Evolutionary conservation across 2,888 invertebrate genomes (phyloP).

Genomic region (Troides oblongomaculatus): DNA sequence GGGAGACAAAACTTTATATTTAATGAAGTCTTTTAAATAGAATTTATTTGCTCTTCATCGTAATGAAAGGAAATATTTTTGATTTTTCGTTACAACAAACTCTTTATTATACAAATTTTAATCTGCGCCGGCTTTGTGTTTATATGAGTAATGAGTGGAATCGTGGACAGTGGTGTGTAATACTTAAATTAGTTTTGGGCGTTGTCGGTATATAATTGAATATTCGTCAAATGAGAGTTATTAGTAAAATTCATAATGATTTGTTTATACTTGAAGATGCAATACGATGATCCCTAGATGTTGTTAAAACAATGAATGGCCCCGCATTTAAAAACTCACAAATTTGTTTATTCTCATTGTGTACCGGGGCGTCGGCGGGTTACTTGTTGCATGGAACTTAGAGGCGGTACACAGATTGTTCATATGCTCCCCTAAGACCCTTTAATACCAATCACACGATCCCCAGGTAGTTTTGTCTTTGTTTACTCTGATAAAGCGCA

Average conservation of each 20-base stretch:
- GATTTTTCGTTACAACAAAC: too few species aligned
- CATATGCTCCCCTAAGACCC: conserved; percentile 6
- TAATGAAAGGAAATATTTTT: too few species aligned
- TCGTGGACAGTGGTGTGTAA: background rate
- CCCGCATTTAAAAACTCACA: background rate
- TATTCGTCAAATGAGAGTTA: background rate
- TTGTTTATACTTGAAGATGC: background rate
- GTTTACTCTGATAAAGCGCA: conserved; percentile 16
- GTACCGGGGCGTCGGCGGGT: background rate
- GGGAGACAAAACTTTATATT: background rate
- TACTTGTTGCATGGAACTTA: conserved; percentile 16
- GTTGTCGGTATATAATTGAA: background rate
- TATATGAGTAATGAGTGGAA: background rate
- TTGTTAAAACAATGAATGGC: background rate
- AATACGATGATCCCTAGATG: background rate
- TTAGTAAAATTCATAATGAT: background rate
- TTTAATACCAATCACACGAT: conserved; percentile 3
- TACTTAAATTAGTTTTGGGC: background rate
- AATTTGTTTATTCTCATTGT: background rate
- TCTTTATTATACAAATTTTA: background rate
- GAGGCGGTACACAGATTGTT: conserved; percentile 9
- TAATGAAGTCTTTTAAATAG: background rate
- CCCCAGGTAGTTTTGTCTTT: conserved; percentile 26
- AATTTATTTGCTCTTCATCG: background rate
- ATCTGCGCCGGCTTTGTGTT: background rate